Conservation (phyloP, 2,797 vertebrate species). For the Tiaroga cobitis region DNA sequence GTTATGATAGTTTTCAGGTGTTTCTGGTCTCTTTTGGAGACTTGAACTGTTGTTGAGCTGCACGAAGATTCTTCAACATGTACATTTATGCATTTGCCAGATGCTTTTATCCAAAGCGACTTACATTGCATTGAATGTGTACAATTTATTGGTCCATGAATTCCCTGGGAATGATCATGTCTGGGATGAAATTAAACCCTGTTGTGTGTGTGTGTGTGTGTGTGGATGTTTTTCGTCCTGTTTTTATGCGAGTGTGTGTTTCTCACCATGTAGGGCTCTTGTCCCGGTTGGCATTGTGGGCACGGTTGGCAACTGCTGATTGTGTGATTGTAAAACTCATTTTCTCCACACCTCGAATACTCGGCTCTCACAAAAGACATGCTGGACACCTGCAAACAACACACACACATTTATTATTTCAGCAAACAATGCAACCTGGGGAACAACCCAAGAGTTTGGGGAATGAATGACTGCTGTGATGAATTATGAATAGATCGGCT, state of each 20-base stretch:
- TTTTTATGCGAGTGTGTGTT: neutral
- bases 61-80: neutral
- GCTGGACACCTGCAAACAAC: constrained; percentile 83
- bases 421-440: neutral
- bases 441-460: too few species aligned
- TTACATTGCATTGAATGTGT: neutral
- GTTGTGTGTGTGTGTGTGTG: neutral
- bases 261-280: constrained; percentile 94
- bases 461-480: neutral
- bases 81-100: neutral
- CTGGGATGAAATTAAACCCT: neutral
- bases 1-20: too few species aligned
- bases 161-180: neutral
- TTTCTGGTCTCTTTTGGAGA: neutral
- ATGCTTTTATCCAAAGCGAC: too few species aligned
- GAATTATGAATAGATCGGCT: neutral
- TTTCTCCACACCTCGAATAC: constrained; percentile 92
- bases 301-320: constrained; percentile 92
- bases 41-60: neutral
- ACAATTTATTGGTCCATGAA: neutral
- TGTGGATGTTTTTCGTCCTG: neutral
- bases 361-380: constrained; percentile 84
- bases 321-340: constrained; percentile 96
- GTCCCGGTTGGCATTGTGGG: constrained; percentile 91
- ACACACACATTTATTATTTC: constrained; percentile 34